Percentiles rank a stretch among this genome's conserved stretches.
Conservation (phyloP, 2,797 vertebrate genomes). For the Tauraco hartlaubi region DNA sequence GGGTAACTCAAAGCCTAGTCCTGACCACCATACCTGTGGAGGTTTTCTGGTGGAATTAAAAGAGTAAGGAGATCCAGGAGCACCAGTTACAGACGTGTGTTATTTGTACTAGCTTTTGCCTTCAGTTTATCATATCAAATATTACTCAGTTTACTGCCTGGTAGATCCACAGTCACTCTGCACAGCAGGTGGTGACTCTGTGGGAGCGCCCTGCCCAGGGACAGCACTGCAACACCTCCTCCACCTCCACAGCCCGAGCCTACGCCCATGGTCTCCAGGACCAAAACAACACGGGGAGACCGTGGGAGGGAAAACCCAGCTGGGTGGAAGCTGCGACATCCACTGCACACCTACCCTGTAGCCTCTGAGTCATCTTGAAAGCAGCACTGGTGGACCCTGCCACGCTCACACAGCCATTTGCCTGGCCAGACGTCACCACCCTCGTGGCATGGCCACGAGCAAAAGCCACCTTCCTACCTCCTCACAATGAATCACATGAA, state of each 20-base stretch:
- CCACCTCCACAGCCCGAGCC: neutral
- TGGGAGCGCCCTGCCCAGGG: neutral
- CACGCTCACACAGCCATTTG: rapidly evolving
- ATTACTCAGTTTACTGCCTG: slow-evolving; percentile 6
- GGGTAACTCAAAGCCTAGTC: neutral
- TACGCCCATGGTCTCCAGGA: rapidly evolving
- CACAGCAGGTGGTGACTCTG: rapidly evolving
- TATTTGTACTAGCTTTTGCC: neutral
- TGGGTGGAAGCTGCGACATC: neutral
- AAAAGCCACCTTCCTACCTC: neutral
- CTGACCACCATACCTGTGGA: neutral
- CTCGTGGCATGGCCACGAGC: rapidly evolving
- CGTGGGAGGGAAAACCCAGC: neutral
- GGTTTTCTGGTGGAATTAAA: neutral
- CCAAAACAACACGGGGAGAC: rapidly evolving
- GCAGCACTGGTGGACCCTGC: rapidly evolving
- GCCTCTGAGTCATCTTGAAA: neutral
- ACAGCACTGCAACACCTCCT: rapidly evolving
- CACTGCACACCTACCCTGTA: neutral
- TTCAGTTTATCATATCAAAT: neutral
- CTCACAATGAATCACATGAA: neutral
- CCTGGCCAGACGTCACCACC: neutral
- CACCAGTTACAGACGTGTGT: neutral
- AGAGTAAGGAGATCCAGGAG: neutral
- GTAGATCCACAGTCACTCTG: neutral